Conservation (phyloP, 92 coral and sea anemone species). For the Phenganax marumi region DNA sequence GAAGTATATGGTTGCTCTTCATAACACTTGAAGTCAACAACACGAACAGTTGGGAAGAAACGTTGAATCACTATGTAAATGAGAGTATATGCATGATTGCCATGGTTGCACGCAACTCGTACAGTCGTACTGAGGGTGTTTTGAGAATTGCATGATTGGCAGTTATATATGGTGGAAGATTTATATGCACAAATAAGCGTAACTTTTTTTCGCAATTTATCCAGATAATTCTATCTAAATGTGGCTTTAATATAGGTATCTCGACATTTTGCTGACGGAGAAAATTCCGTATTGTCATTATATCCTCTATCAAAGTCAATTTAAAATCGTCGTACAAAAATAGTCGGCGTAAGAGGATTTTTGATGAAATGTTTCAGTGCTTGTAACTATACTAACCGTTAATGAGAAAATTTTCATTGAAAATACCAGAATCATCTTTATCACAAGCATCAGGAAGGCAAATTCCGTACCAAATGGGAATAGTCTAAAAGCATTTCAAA, state of each 20-base stretch:
- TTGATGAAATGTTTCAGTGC: not conserved
- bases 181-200: no score
- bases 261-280: no score
- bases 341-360: not conserved
- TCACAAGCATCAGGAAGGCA: constrained; percentile 23
- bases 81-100: not conserved
- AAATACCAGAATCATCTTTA: not conserved
- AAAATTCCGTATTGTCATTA: no score
- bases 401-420: not conserved
- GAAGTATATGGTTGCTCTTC: constrained; percentile 23
- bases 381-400: constrained; percentile 20
- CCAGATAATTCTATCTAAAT: no score
- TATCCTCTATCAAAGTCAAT: no score
- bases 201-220: no score
- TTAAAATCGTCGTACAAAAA: no score
- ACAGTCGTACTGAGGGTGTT: no score
- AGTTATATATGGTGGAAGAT: no score
- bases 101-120: no score
- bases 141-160: no score
- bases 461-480: constrained; percentile 18
- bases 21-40: constrained; percentile 12
- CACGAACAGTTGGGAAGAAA: constrained; percentile 18
- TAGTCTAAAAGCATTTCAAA: not conserved
- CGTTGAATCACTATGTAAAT: constrained; percentile 1
- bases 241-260: no score